Conservation (phyloP, 2,797 vertebrate species). For the Ceyx erithaca region DNA sequence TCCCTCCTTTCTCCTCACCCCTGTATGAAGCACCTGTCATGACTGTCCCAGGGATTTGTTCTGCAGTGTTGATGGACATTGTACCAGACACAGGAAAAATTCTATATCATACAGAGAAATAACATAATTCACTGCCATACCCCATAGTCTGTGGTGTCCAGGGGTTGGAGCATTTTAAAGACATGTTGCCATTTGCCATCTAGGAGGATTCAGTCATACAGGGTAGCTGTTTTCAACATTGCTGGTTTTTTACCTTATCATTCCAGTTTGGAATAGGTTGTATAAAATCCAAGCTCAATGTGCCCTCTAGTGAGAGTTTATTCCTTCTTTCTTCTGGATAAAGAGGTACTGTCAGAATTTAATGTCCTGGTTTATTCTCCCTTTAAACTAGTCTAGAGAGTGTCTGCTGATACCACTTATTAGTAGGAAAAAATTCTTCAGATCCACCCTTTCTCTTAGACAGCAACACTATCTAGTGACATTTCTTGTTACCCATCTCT, state of each 20-base stretch:
- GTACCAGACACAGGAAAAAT: background rate
- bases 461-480: background rate
- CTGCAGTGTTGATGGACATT: background rate
- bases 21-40: background rate
- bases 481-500: background rate
- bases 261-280: background rate
- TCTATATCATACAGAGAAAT: background rate
- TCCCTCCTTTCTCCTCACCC: background rate
- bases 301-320: slow-evolving; percentile 15
- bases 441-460: background rate
- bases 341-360: background rate
- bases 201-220: background rate
- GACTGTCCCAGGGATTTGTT: background rate
- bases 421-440: background rate
- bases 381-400: background rate
- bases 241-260: background rate
- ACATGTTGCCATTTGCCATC: background rate
- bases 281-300: background rate
- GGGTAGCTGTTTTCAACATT: background rate
- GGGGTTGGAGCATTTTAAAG: background rate
- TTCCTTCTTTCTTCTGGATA: background rate
- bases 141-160: accelerated
- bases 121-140: background rate
- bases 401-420: background rate
- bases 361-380: background rate